Evolutionary conservation across 2,113 vertebrate genomes (phyloP).

Genomic region (Pao palembangensis): DNA sequence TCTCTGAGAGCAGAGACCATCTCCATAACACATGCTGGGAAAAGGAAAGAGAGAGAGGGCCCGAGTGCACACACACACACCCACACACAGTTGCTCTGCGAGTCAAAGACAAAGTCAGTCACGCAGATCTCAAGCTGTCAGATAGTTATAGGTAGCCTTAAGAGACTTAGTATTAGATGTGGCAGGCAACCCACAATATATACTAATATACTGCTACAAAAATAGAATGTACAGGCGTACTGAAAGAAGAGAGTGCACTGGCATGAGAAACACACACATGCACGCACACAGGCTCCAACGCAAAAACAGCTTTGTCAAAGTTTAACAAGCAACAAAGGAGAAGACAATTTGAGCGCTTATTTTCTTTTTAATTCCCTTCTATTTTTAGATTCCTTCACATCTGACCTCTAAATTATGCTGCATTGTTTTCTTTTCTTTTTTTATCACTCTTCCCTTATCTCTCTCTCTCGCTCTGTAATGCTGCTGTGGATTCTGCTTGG

Average conservation of each 20-base stretch:
- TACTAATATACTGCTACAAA: slow-evolving; percentile 19
- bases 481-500: slow-evolving; percentile 46
- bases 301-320: slow-evolving; percentile 27
- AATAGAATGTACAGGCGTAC: neutral
- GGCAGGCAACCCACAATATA: slow-evolving; percentile 27
- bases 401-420: slow-evolving; percentile 27
- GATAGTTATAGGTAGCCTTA: slow-evolving; percentile 49
- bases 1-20: slow-evolving; percentile 36
- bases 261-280: slow-evolving; percentile 4
- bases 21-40: slow-evolving; percentile 36
- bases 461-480: slow-evolving; percentile 27
- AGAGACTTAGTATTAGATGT: slow-evolving; percentile 30
- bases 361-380: slow-evolving; percentile 43
- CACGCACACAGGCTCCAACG: slow-evolving; percentile 4
- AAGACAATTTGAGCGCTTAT: slow-evolving; percentile 47
- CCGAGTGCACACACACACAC: slow-evolving; percentile 12
- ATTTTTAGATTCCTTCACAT: slow-evolving; percentile 44
- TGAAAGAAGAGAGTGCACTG: neutral
- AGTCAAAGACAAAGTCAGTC: slow-evolving; percentile 39
- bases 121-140: slow-evolving; percentile 42
- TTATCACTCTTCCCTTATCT: slow-evolving; percentile 35
- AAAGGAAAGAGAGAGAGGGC: neutral
- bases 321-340: slow-evolving; percentile 52
- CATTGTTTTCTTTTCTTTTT: slow-evolving; percentile 18
- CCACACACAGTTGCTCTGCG: slow-evolving; percentile 24